phyloP scores from a whole-genome alignment of 1,140 invertebrate genomes.

The Scaptomyza graminum region DNA sequence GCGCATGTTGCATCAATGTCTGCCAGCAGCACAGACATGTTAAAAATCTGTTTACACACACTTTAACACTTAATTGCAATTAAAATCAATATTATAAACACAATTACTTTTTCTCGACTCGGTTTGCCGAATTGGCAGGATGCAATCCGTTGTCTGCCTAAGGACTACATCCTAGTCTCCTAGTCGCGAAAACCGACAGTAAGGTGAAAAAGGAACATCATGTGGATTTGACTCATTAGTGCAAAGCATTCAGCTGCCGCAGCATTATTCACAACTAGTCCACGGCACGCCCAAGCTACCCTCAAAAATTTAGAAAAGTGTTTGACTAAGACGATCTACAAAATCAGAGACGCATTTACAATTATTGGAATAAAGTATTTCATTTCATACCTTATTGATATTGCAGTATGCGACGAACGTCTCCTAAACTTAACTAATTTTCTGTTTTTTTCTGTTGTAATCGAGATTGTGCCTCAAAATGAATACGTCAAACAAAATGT shows the following conservation, averaged over 20 bases:
- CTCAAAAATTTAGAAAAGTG: no score
- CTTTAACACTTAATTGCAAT: constrained; percentile 28
- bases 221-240: constrained; percentile 30
- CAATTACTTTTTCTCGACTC: constrained; percentile 46
- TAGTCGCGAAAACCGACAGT: constrained; percentile 1
- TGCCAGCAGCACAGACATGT: constrained; percentile 84
- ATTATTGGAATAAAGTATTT: no score
- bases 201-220: background rate
- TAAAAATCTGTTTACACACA: background rate
- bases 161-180: constrained; percentile 11
- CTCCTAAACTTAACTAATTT: no score
- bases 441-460: no score
- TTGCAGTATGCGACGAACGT: no score
- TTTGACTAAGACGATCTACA: no score
- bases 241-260: constrained; percentile 12
- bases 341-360: no score
- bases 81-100: constrained; percentile 5
- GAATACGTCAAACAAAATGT: constrained; percentile 19
- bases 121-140: constrained; percentile 13
- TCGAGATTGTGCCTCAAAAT: background rate
- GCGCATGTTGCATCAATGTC: constrained; percentile 90
- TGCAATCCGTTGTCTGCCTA: constrained; percentile 22
- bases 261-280: constrained; percentile 17
- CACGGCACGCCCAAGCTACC: constrained; percentile 10
- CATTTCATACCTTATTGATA: no score